A percentile compares a stretch with the other conserved stretches of the same genome.
Evolutionary conservation across 2,888 invertebrate species (phyloP).

Genomic region (Lepetodrilus schrolli): DNA sequence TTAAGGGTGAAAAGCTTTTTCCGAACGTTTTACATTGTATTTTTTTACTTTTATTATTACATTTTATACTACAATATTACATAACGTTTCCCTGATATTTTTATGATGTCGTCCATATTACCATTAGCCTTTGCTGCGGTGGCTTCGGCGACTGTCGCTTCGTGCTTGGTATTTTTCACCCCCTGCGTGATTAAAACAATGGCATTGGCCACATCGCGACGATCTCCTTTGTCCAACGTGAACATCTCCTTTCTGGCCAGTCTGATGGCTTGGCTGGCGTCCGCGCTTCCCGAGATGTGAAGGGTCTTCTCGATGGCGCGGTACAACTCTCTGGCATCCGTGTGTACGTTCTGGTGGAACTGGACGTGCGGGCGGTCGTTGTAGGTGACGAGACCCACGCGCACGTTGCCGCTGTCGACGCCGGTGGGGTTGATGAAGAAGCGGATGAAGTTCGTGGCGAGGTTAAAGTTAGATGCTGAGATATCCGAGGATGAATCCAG

Average conservation of each 20-base stretch:
- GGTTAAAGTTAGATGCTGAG: slow-evolving; percentile 42
- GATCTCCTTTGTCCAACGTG: slow-evolving; percentile 50
- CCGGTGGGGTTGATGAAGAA: slow-evolving; percentile 41
- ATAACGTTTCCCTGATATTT: too few species aligned
- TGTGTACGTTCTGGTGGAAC: slow-evolving; percentile 52
- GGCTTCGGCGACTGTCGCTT: slow-evolving; percentile 52
- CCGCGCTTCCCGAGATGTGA: slow-evolving; percentile 53
- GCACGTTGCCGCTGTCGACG: slow-evolving; percentile 27
- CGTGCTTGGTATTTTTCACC: slow-evolving; percentile 58
- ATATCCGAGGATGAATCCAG: slow-evolving; percentile 59
- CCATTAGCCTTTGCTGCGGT: slow-evolving; percentile 16
- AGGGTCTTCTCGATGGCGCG: slow-evolving; percentile 42
- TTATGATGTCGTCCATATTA: too few species aligned
- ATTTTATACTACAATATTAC: too few species aligned
- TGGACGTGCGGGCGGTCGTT: slow-evolving; percentile 44
- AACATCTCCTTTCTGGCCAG: slow-evolving; percentile 54
- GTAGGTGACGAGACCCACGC: slow-evolving; percentile 55
- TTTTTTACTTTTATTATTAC: too few species aligned
- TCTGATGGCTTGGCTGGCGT: slow-evolving; percentile 59
- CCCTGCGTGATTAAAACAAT: slow-evolving; percentile 66
- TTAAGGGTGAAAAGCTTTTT: too few species aligned
- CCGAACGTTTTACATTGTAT: too few species aligned
- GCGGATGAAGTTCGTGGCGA: slow-evolving; percentile 40
- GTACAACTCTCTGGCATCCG: slow-evolving; percentile 39
- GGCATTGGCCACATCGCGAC: slow-evolving; percentile 48